phyloP scores from a whole-genome alignment of 2,113 vertebrate species.

The Osmerus mordax region DNA sequence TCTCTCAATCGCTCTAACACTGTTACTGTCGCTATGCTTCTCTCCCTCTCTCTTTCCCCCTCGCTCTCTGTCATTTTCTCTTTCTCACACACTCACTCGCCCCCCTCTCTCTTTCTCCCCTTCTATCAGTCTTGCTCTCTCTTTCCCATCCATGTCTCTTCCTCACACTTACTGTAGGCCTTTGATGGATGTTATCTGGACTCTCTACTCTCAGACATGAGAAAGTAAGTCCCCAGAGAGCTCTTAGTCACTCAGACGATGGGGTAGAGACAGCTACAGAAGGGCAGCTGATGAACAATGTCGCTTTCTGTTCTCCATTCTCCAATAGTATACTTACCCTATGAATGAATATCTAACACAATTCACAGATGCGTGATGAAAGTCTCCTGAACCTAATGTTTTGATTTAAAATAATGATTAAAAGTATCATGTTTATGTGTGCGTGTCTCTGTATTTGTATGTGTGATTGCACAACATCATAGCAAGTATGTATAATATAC shows the following conservation, averaged over 20 bases:
- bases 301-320: too few relatives aligned
- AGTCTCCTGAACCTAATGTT: too few relatives aligned
- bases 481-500: not conserved
- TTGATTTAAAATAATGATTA: too few relatives aligned
- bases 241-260: conserved; percentile 25
- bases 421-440: conserved; percentile 9
- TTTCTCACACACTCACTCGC: conserved; percentile 3
- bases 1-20: conserved; percentile 8
- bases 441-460: not conserved
- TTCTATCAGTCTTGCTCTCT: not conserved
- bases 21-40: too few relatives aligned
- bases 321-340: too few relatives aligned
- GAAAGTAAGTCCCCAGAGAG: conserved; percentile 32
- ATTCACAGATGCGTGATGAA: too few relatives aligned
- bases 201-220: conserved; percentile 30
- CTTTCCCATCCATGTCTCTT: not conserved
- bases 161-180: not conserved
- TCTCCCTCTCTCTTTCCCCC: too few relatives aligned
- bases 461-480: not conserved
- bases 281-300: too few relatives aligned
- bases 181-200: conserved; percentile 35
- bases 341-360: too few relatives aligned
- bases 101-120: not conserved
- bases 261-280: too few relatives aligned
- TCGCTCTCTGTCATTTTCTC: too few relatives aligned